phyloP scores from a whole-genome alignment of 2,797 vertebrate genomes.

The Hylomyscus alleni region DNA sequence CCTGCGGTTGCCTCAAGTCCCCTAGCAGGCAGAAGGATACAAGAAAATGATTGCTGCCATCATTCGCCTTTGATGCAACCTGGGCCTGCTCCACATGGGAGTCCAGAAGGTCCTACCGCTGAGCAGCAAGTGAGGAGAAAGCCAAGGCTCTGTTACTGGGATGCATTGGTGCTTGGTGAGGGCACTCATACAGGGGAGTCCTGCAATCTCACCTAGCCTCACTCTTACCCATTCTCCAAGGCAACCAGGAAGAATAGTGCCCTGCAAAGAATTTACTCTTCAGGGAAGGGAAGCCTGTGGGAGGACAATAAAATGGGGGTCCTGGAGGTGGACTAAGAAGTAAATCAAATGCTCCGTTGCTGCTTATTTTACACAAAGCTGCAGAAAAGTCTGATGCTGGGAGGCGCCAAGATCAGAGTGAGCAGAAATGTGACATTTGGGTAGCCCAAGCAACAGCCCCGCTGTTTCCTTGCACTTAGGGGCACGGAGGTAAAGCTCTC shows the following conservation, averaged over 20 bases:
- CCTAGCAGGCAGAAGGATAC: not conserved
- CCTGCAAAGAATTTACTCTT: not conserved
- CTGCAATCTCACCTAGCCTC: not conserved
- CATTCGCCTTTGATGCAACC: conserved; percentile 43
- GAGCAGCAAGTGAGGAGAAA: not conserved
- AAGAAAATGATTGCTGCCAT: conserved; percentile 45
- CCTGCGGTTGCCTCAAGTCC: not conserved
- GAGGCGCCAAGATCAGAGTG: not conserved
- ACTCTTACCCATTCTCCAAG: not conserved
- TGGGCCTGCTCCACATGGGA: not conserved
- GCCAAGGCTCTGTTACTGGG: not conserved
- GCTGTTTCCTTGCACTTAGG: not conserved
- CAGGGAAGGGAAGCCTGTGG: not conserved
- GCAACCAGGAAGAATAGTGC: not conserved
- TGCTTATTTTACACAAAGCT: not conserved
- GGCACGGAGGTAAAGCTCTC: not conserved
- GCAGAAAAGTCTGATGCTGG: not conserved
- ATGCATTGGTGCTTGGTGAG: not conserved
- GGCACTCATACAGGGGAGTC: not conserved
- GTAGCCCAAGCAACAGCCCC: not conserved
- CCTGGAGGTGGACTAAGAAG: not conserved
- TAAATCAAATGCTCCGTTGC: not conserved
- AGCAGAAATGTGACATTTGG: not conserved
- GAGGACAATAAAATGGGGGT: not conserved
- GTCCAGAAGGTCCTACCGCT: not conserved